Base-by-base conservation (phyloP, 2,888 invertebrate species). In the Heliconius sara region DNA sequence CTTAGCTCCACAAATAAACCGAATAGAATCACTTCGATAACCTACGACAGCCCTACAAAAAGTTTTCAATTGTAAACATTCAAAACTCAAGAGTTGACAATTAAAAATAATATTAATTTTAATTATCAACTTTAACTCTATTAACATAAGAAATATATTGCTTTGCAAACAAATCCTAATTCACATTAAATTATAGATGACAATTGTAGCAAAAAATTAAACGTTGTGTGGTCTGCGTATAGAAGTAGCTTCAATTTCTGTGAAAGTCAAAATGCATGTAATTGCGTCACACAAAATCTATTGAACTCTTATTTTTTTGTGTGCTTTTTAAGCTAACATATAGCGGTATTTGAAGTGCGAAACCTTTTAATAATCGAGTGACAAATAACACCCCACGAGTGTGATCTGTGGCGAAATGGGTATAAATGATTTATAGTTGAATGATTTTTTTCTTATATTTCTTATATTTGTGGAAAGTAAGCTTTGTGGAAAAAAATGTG, bases 231-330 rank as follows among this genome's bases (percentile, higher is more conserved):
- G 93, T 92, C 93, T 86, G 86, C 89, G 91, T 90, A 91, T 87
- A 87, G 81, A 86, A 88, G 93, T 91, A 93, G 93, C 91, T 81
- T 86, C 83, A 83, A 83, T 85, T 52, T 87, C 84, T 89, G 90
- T 88, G 86, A 87, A 86, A 90, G 83, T 91, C 91, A 92, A 92
- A 89, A 91, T 84, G 90, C 95, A 89, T 95, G 90, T 94, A 95
- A 95, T 95, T 93, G 89, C 91, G 92, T 94, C 93, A 93, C 90
- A 86, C 90, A 85, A 67, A 30, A 68, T 68, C 57, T 16, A 74
- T 79, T 63, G 68, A 75, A 75, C 3, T 39, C 39, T 52, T 52
- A 52, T 52, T 22, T 19, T 22, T 52, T 52, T 43, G 30, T 52
- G 68, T n/a, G 30, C 30, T 60, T 74, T 75, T 75, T 79, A 67